Evolutionary conservation across 2,888 invertebrate genomes (phyloP), one percentile per base, ranked within the genome.

Genomic region (Drosophila monieri): DNA sequence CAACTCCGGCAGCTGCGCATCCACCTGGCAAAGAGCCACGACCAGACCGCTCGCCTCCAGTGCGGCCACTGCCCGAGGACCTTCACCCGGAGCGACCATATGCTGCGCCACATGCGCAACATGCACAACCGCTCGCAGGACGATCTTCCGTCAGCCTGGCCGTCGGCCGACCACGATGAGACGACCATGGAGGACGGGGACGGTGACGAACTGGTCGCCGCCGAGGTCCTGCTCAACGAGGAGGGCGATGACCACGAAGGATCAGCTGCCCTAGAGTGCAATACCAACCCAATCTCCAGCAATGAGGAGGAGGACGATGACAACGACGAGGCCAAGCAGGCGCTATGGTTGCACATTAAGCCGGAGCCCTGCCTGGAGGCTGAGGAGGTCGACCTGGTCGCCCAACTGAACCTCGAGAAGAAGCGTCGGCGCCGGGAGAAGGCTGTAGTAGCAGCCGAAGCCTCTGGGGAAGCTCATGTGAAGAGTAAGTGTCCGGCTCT

Each of bases 31-130:
- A 71, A 74, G 30, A 53, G 54, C 35, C 90, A 90, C 66, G 78
- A 88, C 15, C 83, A 83, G 35, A 51, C 74, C 53, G 18, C 79
- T 0, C 77, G 77, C 12, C 71, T 81, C 0, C 73, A 85, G 46
- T 93, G 93, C 76, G 83, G 80, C 41, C 75, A 91, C 4, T 93
- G 93, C 74, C 87, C 89, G 10, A 92, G 92, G 68, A 88, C 89
- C 14, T 93, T 93, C 77, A 89, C 91, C 3, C 89, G 93, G 0
- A 87, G 90, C 1, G 92, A 92, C 69, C 92, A 93, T 76, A 76
- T 93, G 47, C 90, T 90, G 58, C 89, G 93, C 1, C 93, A 93
- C 77, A 87, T 92, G 86, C 81, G 89, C 2, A 91, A 70, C n/a
- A 76, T 92, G 1, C 93, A 93, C 55, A 79, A 66, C 9, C 30